Conservation (phyloP, 2,113 vertebrate genomes). For the Leucopsar rothschildi region DNA sequence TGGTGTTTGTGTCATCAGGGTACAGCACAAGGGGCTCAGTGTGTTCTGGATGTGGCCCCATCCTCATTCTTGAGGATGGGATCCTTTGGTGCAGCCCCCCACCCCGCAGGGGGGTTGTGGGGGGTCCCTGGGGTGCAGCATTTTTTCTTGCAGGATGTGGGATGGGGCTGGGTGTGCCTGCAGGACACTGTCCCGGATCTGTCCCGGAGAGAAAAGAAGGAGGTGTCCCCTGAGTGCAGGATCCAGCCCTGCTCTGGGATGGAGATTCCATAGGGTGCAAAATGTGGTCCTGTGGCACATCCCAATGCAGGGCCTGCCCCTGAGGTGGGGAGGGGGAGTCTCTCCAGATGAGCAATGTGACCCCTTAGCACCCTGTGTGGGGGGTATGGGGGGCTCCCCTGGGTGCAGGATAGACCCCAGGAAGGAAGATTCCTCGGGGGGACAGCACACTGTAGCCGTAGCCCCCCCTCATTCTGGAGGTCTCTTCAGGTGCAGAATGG, state of each 20-base stretch:
- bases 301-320: background rate
- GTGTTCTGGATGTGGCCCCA: background rate
- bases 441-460: background rate
- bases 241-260: no score
- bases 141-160: background rate
- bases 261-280: background rate
- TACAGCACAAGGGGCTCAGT: background rate
- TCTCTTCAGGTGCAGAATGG: background rate
- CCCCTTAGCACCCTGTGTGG: background rate
- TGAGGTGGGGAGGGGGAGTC: no score
- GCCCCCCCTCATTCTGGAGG: background rate
- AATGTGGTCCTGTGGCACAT: background rate
- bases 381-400: no score
- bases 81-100: background rate
- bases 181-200: background rate
- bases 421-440: background rate
- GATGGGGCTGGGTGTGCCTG: background rate
- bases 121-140: background rate
- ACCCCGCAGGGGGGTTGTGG: background rate
- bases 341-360: background rate
- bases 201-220: background rate
- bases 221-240: no score
- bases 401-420: background rate
- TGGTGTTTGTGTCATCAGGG: background rate
- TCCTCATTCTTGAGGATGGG: background rate